These are phyloP conservation scores for Gobionotothen gibberifrons DNA, from an alignment of 2,797 vertebrate species.

Conservation along the genomic window DNA sequence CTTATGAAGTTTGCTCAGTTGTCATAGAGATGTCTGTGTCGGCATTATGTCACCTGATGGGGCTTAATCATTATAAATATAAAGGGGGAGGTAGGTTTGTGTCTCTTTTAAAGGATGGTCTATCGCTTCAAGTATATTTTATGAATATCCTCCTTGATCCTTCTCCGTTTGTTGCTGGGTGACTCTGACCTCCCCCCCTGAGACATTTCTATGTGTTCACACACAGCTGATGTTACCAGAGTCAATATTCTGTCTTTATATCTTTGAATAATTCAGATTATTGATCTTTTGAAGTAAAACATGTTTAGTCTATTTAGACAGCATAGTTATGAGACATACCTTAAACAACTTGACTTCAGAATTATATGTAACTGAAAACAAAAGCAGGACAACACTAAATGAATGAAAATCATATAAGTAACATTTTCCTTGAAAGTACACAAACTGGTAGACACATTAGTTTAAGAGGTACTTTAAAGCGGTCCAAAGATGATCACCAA, in stretches of 20 bases:
- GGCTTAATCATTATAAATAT: constrained; percentile 10
- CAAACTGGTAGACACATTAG: too few relatives aligned
- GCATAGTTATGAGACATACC: too few relatives aligned
- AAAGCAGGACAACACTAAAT: too few relatives aligned
- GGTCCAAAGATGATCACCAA: not conserved
- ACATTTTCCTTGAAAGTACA: too few relatives aligned
- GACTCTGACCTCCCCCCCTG: not conserved
- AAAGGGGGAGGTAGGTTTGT: not conserved
- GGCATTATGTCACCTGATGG: not conserved
- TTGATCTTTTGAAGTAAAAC: too few relatives aligned
- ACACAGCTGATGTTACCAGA: not conserved
- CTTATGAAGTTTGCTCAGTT: constrained; percentile 1
- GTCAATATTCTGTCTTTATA: not conserved
- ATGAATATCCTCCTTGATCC: not conserved
- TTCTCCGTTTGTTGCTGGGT: not conserved
- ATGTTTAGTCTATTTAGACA: too few relatives aligned
- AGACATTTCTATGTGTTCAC: not conserved
- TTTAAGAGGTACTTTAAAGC: too few relatives aligned
- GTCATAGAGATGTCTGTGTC: constrained; percentile 15
- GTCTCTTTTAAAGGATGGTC: not conserved
- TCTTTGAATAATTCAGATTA: not conserved
- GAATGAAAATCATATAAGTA: too few relatives aligned
- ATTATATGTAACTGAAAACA: too few relatives aligned
- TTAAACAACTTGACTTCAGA: too few relatives aligned
- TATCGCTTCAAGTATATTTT: not conserved